Conservation (phyloP, 2,888 invertebrate genomes). For the Amphipyra tragopoginis region DNA sequence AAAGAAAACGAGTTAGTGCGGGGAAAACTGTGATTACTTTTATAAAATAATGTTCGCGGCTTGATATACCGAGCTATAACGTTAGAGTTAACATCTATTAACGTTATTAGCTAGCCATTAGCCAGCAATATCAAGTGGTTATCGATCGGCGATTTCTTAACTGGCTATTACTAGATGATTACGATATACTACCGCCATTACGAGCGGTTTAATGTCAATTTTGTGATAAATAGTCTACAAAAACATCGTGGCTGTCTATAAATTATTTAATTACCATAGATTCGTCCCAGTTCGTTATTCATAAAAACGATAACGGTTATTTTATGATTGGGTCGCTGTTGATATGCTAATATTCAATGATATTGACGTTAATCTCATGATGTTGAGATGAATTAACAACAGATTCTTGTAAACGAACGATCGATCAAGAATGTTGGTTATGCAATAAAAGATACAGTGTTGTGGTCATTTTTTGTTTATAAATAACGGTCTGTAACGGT, state of each 20-base stretch:
- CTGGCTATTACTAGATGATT: slow-evolving; percentile 53
- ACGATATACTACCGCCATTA: slow-evolving; percentile 52
- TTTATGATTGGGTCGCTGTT: slow-evolving; percentile 36
- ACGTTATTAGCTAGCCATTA: slow-evolving; percentile 60
- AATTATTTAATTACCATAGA: slow-evolving; percentile 57
- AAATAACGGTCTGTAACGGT: slow-evolving; percentile 55
- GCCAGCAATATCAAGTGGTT: slow-evolving; percentile 53
- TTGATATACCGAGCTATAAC: slow-evolving; percentile 47
- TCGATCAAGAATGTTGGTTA: slow-evolving; percentile 41
- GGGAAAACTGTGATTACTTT: slow-evolving; percentile 45
- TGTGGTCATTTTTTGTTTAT: slow-evolving; percentile 52
- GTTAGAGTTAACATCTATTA: slow-evolving; percentile 61
- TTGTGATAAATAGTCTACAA: slow-evolving; percentile 51
- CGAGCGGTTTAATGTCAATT: slow-evolving; percentile 47
- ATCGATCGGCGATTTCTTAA: slow-evolving; percentile 59
- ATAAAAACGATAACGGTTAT: slow-evolving; percentile 36
- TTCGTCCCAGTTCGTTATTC: slow-evolving; percentile 38
- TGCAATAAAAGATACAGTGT: slow-evolving; percentile 53
- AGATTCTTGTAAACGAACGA: slow-evolving; percentile 27
- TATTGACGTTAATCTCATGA: slow-evolving; percentile 30
- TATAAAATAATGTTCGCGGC: slow-evolving; percentile 50
- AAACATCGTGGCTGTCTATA: slow-evolving; percentile 45
- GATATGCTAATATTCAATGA: slow-evolving; percentile 36
- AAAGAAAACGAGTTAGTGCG: slow-evolving; percentile 29
- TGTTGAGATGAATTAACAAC: slow-evolving; percentile 40